phyloP scores from a whole-genome alignment of 2,113 vertebrate genomes.

The Aspidoscelis tigris region DNA sequence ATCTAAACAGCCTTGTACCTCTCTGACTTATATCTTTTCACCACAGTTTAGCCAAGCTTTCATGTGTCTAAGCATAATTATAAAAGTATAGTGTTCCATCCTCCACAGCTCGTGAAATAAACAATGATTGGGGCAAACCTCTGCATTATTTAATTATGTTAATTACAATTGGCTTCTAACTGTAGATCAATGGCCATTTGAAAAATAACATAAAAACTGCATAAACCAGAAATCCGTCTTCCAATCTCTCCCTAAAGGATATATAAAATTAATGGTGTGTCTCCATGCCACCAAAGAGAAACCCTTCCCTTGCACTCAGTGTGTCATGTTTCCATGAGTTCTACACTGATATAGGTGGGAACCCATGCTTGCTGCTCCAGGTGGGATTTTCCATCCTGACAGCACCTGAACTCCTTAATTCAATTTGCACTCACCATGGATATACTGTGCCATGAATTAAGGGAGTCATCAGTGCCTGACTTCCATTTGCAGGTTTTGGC shows the following conservation, averaged over 20 bases:
- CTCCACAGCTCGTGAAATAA: neutral
- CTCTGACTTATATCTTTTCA: constrained; percentile 3
- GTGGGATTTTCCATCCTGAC: too few species aligned
- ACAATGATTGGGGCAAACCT: neutral
- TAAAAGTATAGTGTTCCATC: neutral
- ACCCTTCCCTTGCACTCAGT: too few species aligned
- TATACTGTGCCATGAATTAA: too few species aligned
- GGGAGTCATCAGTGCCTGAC: too few species aligned
- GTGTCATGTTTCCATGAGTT: too few species aligned
- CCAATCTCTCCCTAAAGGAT: neutral
- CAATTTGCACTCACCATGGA: too few species aligned
- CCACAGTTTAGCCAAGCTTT: constrained; percentile 23
- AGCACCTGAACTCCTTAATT: too few species aligned
- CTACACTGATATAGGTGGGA: too few species aligned
- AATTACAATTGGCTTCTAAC: neutral
- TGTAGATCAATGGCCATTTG: neutral
- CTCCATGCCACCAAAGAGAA: too few species aligned
- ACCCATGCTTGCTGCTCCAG: too few species aligned
- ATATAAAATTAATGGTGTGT: neutral
- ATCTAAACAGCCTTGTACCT: constrained; percentile 6
- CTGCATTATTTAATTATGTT: neutral
- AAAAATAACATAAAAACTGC: neutral
- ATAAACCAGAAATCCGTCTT: neutral
- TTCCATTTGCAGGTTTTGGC: too few species aligned
- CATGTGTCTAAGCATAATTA: neutral